These are phyloP conservation scores for Poeciliopsis gracilis DNA, from an alignment of 2,797 vertebrate genomes.

Conservation along the genomic window DNA sequence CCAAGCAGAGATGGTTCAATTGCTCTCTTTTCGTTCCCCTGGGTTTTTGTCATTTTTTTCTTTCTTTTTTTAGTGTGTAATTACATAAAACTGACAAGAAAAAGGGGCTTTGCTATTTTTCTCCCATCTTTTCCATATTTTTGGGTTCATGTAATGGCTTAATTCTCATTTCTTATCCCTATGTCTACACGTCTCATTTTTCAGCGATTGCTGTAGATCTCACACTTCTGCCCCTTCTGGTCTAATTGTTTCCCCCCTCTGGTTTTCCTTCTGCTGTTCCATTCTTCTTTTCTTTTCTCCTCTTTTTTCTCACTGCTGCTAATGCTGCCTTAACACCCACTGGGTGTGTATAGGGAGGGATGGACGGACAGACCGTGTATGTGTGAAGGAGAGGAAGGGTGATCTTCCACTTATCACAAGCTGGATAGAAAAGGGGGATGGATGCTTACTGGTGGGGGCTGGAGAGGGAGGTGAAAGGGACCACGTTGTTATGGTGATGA, in stretches of 20 bases:
- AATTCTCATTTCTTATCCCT: conserved; percentile 15
- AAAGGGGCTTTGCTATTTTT: not conserved
- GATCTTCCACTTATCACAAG: conserved; percentile 56
- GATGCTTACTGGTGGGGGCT: conserved; percentile 12
- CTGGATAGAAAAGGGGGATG: conserved; percentile 42
- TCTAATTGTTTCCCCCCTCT: conserved; percentile 41
- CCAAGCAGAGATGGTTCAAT: conserved; percentile 30
- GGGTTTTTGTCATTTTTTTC: not conserved
- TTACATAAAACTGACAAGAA: conserved; percentile 3
- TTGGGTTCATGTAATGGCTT: not conserved
- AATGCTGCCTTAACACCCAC: conserved; percentile 57
- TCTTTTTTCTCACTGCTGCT: conserved; percentile 50
- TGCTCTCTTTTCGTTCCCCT: conserved; percentile 22
- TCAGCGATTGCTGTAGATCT: conserved; percentile 3
- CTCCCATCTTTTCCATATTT: conserved; percentile 9
- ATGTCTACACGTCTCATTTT: not conserved
- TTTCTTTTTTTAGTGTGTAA: not conserved
- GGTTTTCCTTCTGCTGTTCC: conserved; percentile 35
- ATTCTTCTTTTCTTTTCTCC: conserved; percentile 1
- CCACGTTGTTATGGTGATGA: conserved; percentile 79
- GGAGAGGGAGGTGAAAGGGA: conserved; percentile 31
- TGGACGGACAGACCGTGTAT: conserved; percentile 36
- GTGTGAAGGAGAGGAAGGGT: conserved; percentile 4
- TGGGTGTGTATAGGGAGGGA: conserved; percentile 66
- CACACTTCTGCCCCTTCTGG: conserved; percentile 29